A percentile compares a stretch with the other conserved stretches of the same genome.
These are phyloP conservation scores for Serranus cabrilla DNA, from an alignment of 2,797 vertebrate species.

Conservation along the genomic window DNA sequence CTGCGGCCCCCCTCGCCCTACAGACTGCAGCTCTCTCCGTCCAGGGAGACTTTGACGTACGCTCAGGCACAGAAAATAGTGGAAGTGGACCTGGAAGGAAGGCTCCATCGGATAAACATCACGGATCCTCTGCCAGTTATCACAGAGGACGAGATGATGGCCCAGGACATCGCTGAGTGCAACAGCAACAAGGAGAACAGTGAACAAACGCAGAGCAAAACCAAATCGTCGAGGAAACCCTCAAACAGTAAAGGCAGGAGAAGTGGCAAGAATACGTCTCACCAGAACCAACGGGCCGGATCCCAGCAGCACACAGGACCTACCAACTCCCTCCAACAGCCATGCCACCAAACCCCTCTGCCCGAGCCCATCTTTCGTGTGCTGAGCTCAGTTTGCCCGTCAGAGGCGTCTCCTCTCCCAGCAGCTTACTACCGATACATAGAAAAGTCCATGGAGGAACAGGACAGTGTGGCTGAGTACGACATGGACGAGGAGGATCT, in stretches of 20 bases:
- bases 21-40: slow-evolving; percentile 92
- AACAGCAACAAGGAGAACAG: slow-evolving; percentile 99
- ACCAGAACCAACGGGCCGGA: slow-evolving; percentile 78
- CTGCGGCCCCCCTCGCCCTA: slow-evolving; percentile 93
- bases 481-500: slow-evolving; percentile 99
- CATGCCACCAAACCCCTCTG: slow-evolving; percentile 80
- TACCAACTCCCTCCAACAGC: slow-evolving; percentile 82
- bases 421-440: slow-evolving; percentile 93
- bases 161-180: slow-evolving; percentile 97
- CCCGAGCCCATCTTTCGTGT: slow-evolving; percentile 94
- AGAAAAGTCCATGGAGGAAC: slow-evolving; percentile 92
- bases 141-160: slow-evolving; percentile 96
- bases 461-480: slow-evolving; percentile 95
- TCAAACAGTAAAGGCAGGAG: slow-evolving; percentile 89
- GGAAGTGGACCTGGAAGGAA: slow-evolving; percentile 96
- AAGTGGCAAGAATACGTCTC: slow-evolving; percentile 89
- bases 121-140: slow-evolving; percentile 94
- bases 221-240: slow-evolving; percentile 85
- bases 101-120: slow-evolving; percentile 97
- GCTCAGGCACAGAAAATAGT: slow-evolving; percentile 98
- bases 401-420: slow-evolving; percentile 89
- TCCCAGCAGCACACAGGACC: slow-evolving; percentile 81
- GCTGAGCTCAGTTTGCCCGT: slow-evolving; percentile 84
- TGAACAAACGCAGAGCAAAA: slow-evolving; percentile 90
- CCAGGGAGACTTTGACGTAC: slow-evolving; percentile 94